Base-by-base conservation (phyloP, 92 coral and sea anemone genomes). In the Palythoa grandis region DNA sequence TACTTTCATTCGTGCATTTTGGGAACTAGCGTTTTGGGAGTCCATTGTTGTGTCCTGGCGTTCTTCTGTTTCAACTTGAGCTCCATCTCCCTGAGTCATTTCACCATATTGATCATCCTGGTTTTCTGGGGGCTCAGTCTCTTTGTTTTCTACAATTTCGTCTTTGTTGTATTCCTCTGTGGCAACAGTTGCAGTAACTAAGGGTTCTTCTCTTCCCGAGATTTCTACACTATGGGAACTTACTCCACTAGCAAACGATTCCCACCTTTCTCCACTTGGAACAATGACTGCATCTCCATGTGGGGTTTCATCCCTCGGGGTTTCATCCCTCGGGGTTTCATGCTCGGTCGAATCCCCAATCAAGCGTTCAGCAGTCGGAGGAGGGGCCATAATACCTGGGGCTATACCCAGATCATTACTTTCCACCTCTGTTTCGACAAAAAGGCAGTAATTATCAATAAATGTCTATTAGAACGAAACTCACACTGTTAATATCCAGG, bases 331-430 rank as follows among this genome's bases (percentile, higher is more conserved):
- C 43, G 47, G 73, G 74, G 57, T 5, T 37, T 37, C 35, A 16
- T 43, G 40, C 12, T 35, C 73, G 20, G 85, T n/a, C 65, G 57
- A 40, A 5, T 17, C 74, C 14, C 52, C 56, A 48, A 25, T 35
- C 19, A 57, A 11, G 37, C 75, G 52, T 68, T 87, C 82, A 48
- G 95, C 91, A 5, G 98, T 88, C 16, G 94, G 95, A 1, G 95
- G 98, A 10, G 98, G 92, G 15, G 94, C 91, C 65, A 78, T 84
- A 47, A 83, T 82, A 8, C 94, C 98, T 1, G 95, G 92, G 61
- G 85, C 19, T 11, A 80, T 68, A 35, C 85, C 85, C 24, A 66
- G 74, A 39, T 10, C 74, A 39, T 52, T 20, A 48, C 43, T 52
- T 12, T 52, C 60, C 61, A 80, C 47, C 25, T 80, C 85, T 80